Base-by-base conservation (phyloP, 2,113 vertebrate genomes). In the Cisticola juncidis region DNA sequence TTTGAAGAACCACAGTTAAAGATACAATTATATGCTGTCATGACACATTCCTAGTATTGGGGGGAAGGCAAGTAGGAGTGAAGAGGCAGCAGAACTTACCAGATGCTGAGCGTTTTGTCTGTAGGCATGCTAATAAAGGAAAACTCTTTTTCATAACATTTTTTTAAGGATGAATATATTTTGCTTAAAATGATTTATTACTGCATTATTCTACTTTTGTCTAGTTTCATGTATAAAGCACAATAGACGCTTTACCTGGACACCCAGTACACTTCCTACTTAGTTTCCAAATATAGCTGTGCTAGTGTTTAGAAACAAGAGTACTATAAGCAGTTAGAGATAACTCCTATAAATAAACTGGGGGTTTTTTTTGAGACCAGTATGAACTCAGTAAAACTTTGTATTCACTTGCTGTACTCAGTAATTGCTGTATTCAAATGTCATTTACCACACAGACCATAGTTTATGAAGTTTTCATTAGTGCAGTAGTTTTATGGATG, bases 211-310 rank as follows among this genome's bases (percentile, higher is more conserved):
- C 45, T 95, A 18, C 79, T 95, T 94, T 33, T n/a, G 93, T 74
- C 31, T 28, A 70, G 29, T 97, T 92, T 71, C 35, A 47, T 26
- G 4, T 38, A 74, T 48, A 24, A 65, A 90, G 56, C 56, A 96
- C 86, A 90, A 80, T 56, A 53, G 79, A 81, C 73, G n/a, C 33
- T 82, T 92, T 94, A 87, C 77, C 56, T 94, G 85, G 83, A 90
- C 47, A 51, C 35, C 9, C 35, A 57, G 18, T 19, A 42, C 9
- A 29, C 74, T 97, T 95, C 80, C 65, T 83, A 87, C 28, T 73
- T 58, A 60, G 12, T 58, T 95, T 87, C 77, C 78, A 92, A 86
- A 82, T 92, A 92, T 73, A 94, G 61, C 35, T 29, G 6, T 56
- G 35, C 22, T 51, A 36, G 16, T 93, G 36, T 86, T 92, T 76